These are phyloP conservation scores for Brachyptera risi DNA, from an alignment of 2,888 invertebrate species.

Conservation along the genomic window DNA sequence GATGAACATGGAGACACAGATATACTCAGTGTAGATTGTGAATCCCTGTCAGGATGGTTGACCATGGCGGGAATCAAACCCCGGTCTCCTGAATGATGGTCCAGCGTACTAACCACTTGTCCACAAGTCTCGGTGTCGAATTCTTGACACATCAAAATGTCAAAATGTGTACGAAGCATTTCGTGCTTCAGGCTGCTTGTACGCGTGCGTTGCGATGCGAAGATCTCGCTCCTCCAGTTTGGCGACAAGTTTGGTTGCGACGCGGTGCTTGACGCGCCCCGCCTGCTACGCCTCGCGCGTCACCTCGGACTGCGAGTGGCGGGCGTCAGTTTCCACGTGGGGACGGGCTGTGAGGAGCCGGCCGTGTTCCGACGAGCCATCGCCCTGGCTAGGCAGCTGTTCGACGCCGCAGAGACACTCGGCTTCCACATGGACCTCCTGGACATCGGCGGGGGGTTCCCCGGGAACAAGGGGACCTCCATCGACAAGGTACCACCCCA, in stretches of 20 bases:
- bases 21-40: too few relatives aligned
- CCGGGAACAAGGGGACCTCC: conserved; percentile 65
- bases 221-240: conserved; percentile 77
- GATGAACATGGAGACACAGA: too few relatives aligned
- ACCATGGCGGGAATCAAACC: too few relatives aligned
- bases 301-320: conserved; percentile 49
- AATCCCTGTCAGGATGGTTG: too few relatives aligned
- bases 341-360: conserved; percentile 83
- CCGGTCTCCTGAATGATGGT: too few relatives aligned
- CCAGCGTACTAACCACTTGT: too few relatives aligned
- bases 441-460: conserved; percentile 91
- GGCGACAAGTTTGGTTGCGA: conserved; percentile 96
- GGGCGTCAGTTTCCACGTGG: conserved; percentile 86
- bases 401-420: conserved; percentile 63
- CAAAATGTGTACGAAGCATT: too few relatives aligned
- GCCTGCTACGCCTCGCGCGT: conserved; percentile 56
- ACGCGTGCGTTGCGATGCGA: conserved; percentile 84
- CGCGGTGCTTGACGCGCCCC: conserved; percentile 67
- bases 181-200: conserved; percentile 76
- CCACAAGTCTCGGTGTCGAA: too few relatives aligned
- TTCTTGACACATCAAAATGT: too few relatives aligned
- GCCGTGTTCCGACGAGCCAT: conserved; percentile 80
- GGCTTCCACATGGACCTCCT: conserved; percentile 76
- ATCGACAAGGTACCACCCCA: conserved; percentile 73
- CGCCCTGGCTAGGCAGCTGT: conserved; percentile 63